Evolutionary conservation across 2,113 vertebrate species (phyloP), one percentile per base, ranked within the genome.

Genomic region (Puntigrus tetrazona): DNA sequence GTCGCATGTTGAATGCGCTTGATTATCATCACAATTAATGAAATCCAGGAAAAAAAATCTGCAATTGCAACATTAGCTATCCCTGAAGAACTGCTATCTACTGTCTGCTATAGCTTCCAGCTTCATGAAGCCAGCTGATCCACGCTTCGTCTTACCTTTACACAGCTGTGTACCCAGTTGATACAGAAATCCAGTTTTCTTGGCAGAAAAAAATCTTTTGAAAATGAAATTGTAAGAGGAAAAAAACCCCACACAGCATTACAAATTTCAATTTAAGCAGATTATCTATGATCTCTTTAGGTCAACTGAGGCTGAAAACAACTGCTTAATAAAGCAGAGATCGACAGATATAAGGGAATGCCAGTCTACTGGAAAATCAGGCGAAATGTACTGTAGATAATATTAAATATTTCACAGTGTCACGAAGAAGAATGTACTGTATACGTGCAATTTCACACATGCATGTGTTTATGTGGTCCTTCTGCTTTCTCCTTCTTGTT

Each of bases 271-370:
- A 27, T 34, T 52, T 77, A 82, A 85, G 83, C 34, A 87, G 83
- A 82, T 87, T 82, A 78, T 43, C 34, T 57, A 45, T 47, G 52
- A 74, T 67, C 57, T 65, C 57, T 73, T 34, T 16, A 69, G 72
- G 78, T 81, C 83, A 84, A 27, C 11, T 65, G 36, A 73, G 78
- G 82, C 22, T 7, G 3, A 65, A 72, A 27, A 27, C 70, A 81
- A 81, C 77, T 67, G 69, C 70, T 84, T 85, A 77, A 77, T 84
- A 50, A 78, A 81, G 55, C 34, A n/a, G 27, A 3, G 36, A 38
- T 78, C 57, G 59, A 67, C 67, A 79, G 50, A 72, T 22, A 69
- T 69, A 74, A 52, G 27, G 34, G 31, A 63, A 29, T 79, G 22
- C n/a, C n/a, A 43, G 14, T 34, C 14, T 45, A 9, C 20, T 47